Evolutionary conservation across 1,140 invertebrate genomes (phyloP).

Genomic region (Hyles vespertilio): DNA sequence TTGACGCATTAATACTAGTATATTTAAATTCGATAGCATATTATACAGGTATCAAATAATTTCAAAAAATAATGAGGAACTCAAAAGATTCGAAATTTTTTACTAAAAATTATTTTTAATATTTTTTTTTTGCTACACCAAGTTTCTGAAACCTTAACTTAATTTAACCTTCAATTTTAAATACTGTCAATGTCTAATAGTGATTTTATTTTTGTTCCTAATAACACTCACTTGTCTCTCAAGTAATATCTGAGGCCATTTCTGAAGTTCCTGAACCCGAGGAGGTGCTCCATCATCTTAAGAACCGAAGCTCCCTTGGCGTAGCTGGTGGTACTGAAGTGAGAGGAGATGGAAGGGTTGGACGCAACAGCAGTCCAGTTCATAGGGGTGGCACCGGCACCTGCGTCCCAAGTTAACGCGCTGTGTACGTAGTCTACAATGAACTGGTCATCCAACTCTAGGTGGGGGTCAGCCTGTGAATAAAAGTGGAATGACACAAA

Average conservation of each 20-base stretch:
- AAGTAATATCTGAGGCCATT: conserved; percentile 77
- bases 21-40: too few species aligned
- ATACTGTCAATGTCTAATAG: too few species aligned
- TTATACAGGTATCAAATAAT: too few species aligned
- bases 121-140: too few species aligned
- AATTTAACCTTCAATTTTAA: too few species aligned
- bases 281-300: conserved; percentile 85
- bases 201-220: too few species aligned
- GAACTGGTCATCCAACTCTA: conserved; percentile 77
- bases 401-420: conserved; percentile 81
- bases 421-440: conserved; percentile 80
- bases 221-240: conserved; percentile 62
- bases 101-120: too few species aligned
- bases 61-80: too few species aligned
- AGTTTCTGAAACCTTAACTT: too few species aligned
- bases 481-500: conserved; percentile 8
- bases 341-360: conserved; percentile 73
- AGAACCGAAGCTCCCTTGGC: conserved; percentile 82
- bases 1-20: too few species aligned
- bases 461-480: conserved; percentile 61
- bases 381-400: conserved; percentile 78
- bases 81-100: too few species aligned
- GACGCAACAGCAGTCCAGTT: conserved; percentile 58
- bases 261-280: conserved; percentile 81
- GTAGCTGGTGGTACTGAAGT: conserved; percentile 85